Evolutionary conservation across 2,113 vertebrate species (phyloP).

Genomic region (Recurvirostra avosetta): DNA sequence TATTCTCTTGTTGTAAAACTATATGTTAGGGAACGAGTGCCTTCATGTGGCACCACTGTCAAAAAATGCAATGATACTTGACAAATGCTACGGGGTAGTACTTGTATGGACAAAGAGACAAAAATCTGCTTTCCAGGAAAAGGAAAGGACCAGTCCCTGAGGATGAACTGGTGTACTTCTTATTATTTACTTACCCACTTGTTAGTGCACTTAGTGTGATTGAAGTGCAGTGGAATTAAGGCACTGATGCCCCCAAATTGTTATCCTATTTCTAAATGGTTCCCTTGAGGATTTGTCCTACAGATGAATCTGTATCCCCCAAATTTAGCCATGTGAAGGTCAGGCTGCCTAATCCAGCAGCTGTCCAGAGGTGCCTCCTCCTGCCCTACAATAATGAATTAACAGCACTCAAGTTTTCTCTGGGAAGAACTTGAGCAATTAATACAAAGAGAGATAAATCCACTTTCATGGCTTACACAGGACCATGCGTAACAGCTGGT

Average conservation of each 20-base stretch:
- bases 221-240: background rate
- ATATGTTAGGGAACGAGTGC: background rate
- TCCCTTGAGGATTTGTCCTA: background rate
- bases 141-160: background rate
- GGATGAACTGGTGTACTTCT: background rate
- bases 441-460: background rate
- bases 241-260: background rate
- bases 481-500: accelerated
- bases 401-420: accelerated
- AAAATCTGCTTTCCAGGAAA: background rate
- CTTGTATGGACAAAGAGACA: background rate
- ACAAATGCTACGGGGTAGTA: background rate
- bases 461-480: accelerated
- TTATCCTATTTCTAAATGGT: background rate
- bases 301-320: background rate
- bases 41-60: background rate
- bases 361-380: background rate
- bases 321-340: background rate
- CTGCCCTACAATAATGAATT: background rate
- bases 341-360: background rate
- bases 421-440: background rate
- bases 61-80: background rate
- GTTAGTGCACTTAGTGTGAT: background rate
- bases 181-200: background rate
- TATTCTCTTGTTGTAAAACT: background rate